Base-by-base conservation (phyloP, 1,140 invertebrate species). In the Neodiprion virginianus region DNA sequence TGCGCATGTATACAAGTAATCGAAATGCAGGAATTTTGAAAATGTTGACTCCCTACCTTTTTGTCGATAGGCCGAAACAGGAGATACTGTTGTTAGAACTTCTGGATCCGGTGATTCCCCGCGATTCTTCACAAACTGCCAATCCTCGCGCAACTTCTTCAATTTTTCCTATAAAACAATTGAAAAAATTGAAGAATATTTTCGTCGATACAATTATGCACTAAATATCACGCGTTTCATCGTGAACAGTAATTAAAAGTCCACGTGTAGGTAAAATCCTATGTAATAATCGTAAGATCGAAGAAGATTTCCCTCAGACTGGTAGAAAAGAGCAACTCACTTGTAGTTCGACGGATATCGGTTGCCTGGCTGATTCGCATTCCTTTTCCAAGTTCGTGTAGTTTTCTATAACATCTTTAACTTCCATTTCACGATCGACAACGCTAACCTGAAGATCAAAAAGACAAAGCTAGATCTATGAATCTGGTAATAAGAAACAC, bases 331-430 rank as follows among this genome's bases (percentile, higher is more conserved):
- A 69, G 49, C n/a, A 67, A 79, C 76, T 81, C 83, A 90, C 92
- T 76, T 91, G 89, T 76, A 93, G 80, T 81, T 92, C 90, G 0
- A 88, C 79, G 23, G 91, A 90, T 49, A 93, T 89, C 1, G 88
- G 87, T 75, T 92, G 92, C 78, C 89, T 89, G 8, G 90, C 91
- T 12, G 86, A 89, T 79, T 88, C 87, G 78, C 92, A 91, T 75
- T 92, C 90, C 78, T 91, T 91, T 76, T 91, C 92, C 73, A 93
- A 84, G 84, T 93, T 93, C 61, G 90, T 93, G 84, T 91, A 93
- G 86, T 93, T 93, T 83, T 93, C 91, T 21, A 93, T 81, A 9
- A 93, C 90, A 77, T 93, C 92, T 78, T 91, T 91, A 4, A 93
- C 90, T 84, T 93, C 92, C 75, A 89, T 87, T 81, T 92, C 91